A percentile compares a stretch with the other conserved stretches of the same genome.
Evolutionary conservation across 2,797 vertebrate genomes (phyloP).

Genomic region (Mallotus villosus): DNA sequence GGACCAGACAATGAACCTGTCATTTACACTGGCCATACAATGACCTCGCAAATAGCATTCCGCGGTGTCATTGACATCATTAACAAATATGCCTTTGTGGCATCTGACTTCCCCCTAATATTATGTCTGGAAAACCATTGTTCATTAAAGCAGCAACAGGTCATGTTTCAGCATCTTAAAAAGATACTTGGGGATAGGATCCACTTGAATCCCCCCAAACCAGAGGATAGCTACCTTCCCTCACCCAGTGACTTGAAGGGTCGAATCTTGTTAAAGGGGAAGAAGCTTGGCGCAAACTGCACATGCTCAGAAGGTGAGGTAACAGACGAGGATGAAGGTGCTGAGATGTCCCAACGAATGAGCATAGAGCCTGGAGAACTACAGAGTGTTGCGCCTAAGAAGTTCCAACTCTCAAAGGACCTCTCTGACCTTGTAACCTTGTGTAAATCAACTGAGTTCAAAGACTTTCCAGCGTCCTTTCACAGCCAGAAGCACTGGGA

Average conservation of each 20-base stretch:
- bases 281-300: conserved; percentile 86
- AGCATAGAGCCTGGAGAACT: conserved; percentile 84
- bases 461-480: conserved; percentile 91
- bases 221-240: conserved; percentile 90
- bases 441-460: conserved; percentile 95
- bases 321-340: conserved; percentile 96
- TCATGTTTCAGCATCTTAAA: conserved; percentile 96
- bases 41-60: conserved; percentile 97
- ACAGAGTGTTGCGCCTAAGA: conserved; percentile 77
- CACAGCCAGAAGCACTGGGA: conserved; percentile 98
- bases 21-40: conserved; percentile 96
- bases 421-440: conserved; percentile 94
- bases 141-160: conserved; percentile 92
- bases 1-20: conserved; percentile 94
- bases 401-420: conserved; percentile 94
- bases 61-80: conserved; percentile 93
- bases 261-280: conserved; percentile 92
- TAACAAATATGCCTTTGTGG: conserved; percentile 95
- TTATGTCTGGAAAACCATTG: conserved; percentile 97
- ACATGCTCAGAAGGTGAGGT: conserved; percentile 90
- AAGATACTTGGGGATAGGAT: conserved; percentile 94
- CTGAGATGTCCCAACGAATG: conserved; percentile 93
- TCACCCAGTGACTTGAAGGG: conserved; percentile 88
- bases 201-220: conserved; percentile 80
- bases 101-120: conserved; percentile 93